phyloP scores from a whole-genome alignment of 2,797 vertebrate species.

The Sebastes cheni region DNA sequence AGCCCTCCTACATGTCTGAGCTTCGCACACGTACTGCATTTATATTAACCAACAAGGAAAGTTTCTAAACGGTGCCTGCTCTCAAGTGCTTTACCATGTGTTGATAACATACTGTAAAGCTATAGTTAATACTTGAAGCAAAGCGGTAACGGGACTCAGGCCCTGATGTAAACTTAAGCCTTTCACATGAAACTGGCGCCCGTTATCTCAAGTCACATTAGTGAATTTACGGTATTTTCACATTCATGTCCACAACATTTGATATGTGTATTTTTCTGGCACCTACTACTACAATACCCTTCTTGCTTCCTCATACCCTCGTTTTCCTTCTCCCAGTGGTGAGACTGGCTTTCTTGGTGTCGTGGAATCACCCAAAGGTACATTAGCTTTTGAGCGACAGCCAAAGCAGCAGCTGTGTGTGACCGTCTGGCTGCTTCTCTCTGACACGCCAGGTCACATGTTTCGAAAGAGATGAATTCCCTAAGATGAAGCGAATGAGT shows the following conservation, averaged over 20 bases:
- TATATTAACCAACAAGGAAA: no score
- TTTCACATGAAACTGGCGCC: no score
- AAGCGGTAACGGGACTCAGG: no score
- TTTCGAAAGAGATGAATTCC: slow-evolving; percentile 35
- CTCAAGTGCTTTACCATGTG: not conserved
- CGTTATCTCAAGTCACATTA: no score
- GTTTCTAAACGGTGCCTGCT: no score
- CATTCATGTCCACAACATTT: not conserved
- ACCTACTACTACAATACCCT: not conserved
- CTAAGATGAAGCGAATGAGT: slow-evolving; percentile 8
- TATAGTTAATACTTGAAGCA: not conserved
- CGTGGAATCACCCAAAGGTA: slow-evolving; percentile 51
- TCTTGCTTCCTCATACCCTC: not conserved
- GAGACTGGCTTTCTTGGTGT: slow-evolving; percentile 33
- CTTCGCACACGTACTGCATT: accelerated
- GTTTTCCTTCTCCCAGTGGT: slow-evolving; percentile 1
- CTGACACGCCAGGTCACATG: slow-evolving; percentile 58
- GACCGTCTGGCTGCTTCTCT: slow-evolving; percentile 55
- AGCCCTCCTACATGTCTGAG: not conserved
- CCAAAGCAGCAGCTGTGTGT: slow-evolving; percentile 75
- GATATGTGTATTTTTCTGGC: not conserved
- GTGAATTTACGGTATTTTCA: not conserved
- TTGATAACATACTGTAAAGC: not conserved
- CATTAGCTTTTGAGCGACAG: slow-evolving; percentile 67
- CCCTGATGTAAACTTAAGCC: no score